Base-by-base conservation (phyloP, 2,888 invertebrate species). In the Amphiduros pacificus region DNA sequence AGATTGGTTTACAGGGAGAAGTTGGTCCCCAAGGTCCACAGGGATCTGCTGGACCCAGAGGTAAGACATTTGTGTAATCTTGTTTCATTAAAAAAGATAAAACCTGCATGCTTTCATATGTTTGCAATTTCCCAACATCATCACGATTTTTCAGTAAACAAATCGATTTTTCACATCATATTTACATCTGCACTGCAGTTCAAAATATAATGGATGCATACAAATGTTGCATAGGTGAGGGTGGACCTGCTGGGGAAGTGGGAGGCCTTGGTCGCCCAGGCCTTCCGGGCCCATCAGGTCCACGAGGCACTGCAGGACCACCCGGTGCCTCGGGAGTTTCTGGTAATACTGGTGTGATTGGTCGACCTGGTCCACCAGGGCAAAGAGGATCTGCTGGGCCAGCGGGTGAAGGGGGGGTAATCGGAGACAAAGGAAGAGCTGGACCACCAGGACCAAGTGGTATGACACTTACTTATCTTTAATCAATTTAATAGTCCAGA, bases 321-420 rank as follows among this genome's bases (percentile, higher is more conserved):
- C n/a, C n/a, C n/a, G n/a, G n/a, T n/a, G n/a, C n/a, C n/a, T n/a
- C 41, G 27, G 65, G 65, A 4, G 32, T 32, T 20, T n/a, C 27
- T 56, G 64, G 62, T 31, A 22, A 53, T 1, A 14, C 48, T 28
- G 67, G 67, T 20, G 40, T 24, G 9, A 14, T n/a, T 20, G 68
- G 67, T 27, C 52, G 28, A 14, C 27, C 32, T 20, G 66, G 65
- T 32, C 5, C 24, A 32, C 51, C 57, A 24, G 66, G 66, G 20
- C 4, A 6, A 24, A 40, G 49, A 6, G 66, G 66, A 20, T 6
- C 26, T 5, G 20, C 24, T 4, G 65, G 65, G n/a, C 28, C 22
- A 24, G 24, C 52, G 31, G 64, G 64, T 5, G 17, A 22, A 14
- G 26, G 24, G 5, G 51, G 27, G 22, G 28, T n/a, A 41, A 29